phyloP scores from a whole-genome alignment of 2,888 invertebrate genomes.

The Colletes collaris region DNA sequence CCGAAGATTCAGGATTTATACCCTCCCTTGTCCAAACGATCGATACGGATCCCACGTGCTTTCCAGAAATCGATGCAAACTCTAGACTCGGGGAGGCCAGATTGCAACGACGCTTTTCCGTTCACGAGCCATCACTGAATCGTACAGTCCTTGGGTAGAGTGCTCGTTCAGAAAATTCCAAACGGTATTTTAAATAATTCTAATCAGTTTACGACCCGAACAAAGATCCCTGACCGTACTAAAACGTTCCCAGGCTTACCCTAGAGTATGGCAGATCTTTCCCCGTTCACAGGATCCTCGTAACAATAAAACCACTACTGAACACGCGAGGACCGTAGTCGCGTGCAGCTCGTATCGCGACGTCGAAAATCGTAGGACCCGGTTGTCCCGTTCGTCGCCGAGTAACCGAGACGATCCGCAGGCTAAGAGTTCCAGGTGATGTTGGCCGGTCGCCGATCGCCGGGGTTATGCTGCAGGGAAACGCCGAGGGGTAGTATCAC shows the following conservation, averaged over 20 bases:
- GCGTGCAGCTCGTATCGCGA: neutral
- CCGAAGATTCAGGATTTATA: neutral
- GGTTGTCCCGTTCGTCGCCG: neutral
- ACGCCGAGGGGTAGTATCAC: conserved; percentile 76
- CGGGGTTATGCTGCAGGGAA: conserved; percentile 75
- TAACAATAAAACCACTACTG: neutral
- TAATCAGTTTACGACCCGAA: neutral
- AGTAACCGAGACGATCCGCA: neutral
- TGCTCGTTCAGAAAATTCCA: too few relatives aligned
- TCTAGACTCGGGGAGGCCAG: too few relatives aligned
- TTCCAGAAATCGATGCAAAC: too few relatives aligned
- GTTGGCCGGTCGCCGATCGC: conserved; percentile 76
- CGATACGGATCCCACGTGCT: too few relatives aligned
- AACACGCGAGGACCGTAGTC: neutral
- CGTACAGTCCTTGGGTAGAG: too few relatives aligned
- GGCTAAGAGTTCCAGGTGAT: conserved; percentile 77
- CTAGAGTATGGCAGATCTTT: too few relatives aligned
- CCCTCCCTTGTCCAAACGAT: too few relatives aligned
- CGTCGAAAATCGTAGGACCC: neutral
- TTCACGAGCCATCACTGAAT: too few relatives aligned
- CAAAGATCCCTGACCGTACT: neutral
- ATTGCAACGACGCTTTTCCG: too few relatives aligned
- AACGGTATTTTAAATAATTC: too few relatives aligned
- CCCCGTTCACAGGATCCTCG: neutral
- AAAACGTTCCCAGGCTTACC: neutral